Evolutionary conservation across 2,797 vertebrate genomes (phyloP), one percentile per base, ranked within the genome.

Genomic region (Cyclura pinguis): DNA sequence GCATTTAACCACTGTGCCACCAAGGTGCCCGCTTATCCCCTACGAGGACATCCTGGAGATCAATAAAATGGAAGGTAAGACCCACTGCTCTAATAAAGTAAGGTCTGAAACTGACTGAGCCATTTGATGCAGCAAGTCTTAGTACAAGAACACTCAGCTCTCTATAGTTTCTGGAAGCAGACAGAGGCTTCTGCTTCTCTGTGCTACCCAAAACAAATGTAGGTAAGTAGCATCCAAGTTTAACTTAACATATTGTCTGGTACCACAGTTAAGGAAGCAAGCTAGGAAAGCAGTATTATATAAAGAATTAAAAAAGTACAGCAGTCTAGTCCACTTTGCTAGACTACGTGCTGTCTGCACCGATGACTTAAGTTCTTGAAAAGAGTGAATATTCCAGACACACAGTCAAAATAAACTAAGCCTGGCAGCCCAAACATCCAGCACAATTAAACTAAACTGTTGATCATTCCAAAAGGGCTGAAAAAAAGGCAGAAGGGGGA

Each of bases 371-470:
- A 94, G 92, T 93, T 95, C 96, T 96, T 96, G 95, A 96, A 89
- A 82, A 93, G 86, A 92, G 94, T 20, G 94, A 91, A 55, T 96
- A 76, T 94, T 95, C 91, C 95, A 97, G 96, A 95, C 96, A 88
- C 83, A 94, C 88, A 96, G 95, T 96, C 96, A 96, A 97, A 97
- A 97, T 96, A 97, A 96, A 96, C 93, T 18, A 64, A 94, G 90
- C 88, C 91, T 85, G 74, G 90, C 94, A 96, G 88, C 94, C 95
- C 95, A 97, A 96, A 96, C 96, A 96, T 91, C 94, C 92, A 2
- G 85, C 92, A 94, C 93, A 93, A 95, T 95, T 93, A 97, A 96
- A 96, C 96, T 96, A 97, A 96, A 97, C 88, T 96, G 96, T 96
- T 96, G 95, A 95, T 96, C 95, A 95, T 96, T 97, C 96, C 95